Evolutionary conservation across 2,113 vertebrate species (phyloP).

Genomic region (Myotis lucifugus): DNA sequence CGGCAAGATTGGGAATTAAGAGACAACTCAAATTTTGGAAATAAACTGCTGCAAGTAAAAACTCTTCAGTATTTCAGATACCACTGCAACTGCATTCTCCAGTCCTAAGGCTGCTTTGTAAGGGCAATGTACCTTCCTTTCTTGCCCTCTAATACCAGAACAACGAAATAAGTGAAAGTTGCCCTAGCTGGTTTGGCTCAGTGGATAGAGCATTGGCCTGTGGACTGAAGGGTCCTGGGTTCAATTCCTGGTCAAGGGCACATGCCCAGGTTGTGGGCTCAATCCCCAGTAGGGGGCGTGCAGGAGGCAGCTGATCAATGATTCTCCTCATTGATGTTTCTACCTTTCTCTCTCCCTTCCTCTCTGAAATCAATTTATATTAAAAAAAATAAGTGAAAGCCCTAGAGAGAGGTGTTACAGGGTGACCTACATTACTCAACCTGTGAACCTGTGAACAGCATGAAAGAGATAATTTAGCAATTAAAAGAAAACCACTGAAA

Average conservation of each 20-base stretch:
- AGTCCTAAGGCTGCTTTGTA: not conserved
- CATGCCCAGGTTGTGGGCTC: no score
- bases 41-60: not conserved
- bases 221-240: no score
- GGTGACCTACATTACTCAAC: not conserved
- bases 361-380: no score
- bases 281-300: no score
- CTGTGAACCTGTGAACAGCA: not conserved
- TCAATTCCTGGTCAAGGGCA: no score
- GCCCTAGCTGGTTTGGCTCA: no score
- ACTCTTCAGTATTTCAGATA: slow-evolving; percentile 27
- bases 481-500: slow-evolving; percentile 38
- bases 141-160: not conserved
- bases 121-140: not conserved
- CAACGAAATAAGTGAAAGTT: not conserved
- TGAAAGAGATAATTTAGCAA: not conserved
- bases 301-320: no score
- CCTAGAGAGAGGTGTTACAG: not conserved
- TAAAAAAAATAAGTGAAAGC: not conserved
- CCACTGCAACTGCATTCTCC: not conserved
- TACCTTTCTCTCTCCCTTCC: no score
- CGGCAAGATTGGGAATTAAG: not conserved
- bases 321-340: no score
- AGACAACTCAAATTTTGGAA: not conserved
- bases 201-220: no score